Conservation (phyloP, 1,140 invertebrate genomes). For the Probaryconus sp. region DNA sequence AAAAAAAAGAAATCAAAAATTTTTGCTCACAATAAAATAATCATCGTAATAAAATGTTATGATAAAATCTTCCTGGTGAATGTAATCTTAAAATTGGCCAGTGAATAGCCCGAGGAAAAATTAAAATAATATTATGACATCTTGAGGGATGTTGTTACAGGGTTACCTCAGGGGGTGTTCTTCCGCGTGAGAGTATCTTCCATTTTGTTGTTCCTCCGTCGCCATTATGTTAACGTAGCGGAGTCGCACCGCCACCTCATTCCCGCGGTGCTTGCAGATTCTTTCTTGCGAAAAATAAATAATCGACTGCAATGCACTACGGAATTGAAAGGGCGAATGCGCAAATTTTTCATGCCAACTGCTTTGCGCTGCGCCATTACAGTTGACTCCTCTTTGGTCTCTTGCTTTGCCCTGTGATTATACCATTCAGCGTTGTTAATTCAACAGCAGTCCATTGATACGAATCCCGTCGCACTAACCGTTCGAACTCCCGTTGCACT, state of each 20-base stretch:
- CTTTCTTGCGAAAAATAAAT: conserved; percentile 74
- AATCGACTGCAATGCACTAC: conserved; percentile 95
- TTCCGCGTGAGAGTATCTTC: conserved; percentile 27
- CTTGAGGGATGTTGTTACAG: conserved; percentile 10
- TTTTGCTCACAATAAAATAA: no score
- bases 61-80: no score
- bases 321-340: conserved; percentile 89
- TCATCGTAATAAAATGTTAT: no score
- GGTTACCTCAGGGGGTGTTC: neutral
- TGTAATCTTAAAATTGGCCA: neutral
- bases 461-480: conserved; percentile 17
- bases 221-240: conserved; percentile 22
- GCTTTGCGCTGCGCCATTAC: conserved; percentile 39
- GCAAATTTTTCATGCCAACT: conserved; percentile 57
- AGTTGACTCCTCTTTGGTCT: conserved; percentile 33
- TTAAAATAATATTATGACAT: conserved; percentile 15
- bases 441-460: conserved; percentile 42
- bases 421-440: conserved; percentile 52
- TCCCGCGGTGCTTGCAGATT: conserved; percentile 93
- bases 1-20: no score
- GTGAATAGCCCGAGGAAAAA: neutral
- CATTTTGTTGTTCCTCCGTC: conserved; percentile 48
- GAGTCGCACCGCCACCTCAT: conserved; percentile 83
- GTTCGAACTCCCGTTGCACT: conserved; percentile 41
- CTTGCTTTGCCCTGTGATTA: conserved; percentile 32